These are phyloP conservation scores for Gymnorhina tibicen DNA, from an alignment of 2,113 vertebrate species.

Conservation along the genomic window DNA sequence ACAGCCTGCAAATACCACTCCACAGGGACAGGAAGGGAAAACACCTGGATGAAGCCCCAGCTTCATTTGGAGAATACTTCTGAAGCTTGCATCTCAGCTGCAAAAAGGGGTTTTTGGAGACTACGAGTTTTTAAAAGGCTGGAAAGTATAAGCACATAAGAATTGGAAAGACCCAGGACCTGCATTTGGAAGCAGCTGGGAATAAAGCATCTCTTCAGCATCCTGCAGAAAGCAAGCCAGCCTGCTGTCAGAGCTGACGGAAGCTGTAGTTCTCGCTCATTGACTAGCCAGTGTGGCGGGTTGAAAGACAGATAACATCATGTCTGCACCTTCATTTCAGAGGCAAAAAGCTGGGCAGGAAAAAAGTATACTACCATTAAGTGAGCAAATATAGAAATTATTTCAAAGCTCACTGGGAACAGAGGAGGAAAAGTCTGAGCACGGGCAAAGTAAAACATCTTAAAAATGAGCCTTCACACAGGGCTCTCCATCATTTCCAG, in stretches of 20 bases:
- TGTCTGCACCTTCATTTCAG: neutral
- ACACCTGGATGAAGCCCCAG: neutral
- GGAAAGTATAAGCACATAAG: neutral
- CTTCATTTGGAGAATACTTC: neutral
- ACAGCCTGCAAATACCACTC: neutral
- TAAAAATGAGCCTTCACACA: neutral
- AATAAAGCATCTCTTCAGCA: neutral
- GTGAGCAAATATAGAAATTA: neutral
- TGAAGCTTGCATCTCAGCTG: neutral
- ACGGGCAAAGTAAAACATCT: neutral
- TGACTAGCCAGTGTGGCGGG: neutral
- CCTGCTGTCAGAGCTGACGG: neutral
- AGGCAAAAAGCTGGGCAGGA: neutral
- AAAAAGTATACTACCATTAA: neutral
- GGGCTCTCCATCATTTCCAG: conserved; percentile 1
- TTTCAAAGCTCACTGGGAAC: neutral
- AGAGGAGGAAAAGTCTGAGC: neutral
- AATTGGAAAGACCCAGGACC: neutral
- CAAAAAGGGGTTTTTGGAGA: neutral
- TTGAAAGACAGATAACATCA: neutral
- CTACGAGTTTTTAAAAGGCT: neutral
- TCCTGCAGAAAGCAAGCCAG: neutral
- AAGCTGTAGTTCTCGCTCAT: neutral
- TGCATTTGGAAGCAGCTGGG: neutral
- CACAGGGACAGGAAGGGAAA: neutral